Conservation (phyloP, 2,797 vertebrate genomes). For the Liasis olivaceus region DNA sequence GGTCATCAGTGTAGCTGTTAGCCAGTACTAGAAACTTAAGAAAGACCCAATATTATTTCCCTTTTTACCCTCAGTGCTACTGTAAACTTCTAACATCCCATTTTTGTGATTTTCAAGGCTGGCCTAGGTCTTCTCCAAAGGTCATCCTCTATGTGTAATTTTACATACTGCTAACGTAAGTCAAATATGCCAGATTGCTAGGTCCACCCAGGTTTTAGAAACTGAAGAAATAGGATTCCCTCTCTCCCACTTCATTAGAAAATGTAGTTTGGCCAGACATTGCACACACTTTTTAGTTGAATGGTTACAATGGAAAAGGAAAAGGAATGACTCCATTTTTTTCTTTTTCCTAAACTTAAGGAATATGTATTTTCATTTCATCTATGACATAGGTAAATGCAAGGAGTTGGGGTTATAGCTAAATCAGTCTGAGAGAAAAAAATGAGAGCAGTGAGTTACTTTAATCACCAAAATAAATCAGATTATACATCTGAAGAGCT, state of each 20-base stretch:
- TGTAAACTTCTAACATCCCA: background rate
- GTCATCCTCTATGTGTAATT: background rate
- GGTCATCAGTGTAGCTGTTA: background rate
- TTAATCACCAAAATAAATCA: background rate
- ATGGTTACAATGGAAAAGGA: background rate
- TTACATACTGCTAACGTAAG: background rate
- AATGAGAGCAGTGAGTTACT: background rate
- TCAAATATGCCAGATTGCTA: background rate
- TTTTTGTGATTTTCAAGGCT: background rate
- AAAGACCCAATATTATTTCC: background rate
- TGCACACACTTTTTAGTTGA: no score
- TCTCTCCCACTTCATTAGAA: background rate
- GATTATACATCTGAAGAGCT: background rate
- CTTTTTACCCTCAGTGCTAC: background rate
- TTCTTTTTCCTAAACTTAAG: background rate
- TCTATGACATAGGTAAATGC: background rate
- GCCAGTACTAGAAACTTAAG: background rate
- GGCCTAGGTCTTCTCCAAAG: background rate
- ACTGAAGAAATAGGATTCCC: background rate
- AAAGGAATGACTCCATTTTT: background rate
- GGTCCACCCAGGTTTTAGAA: background rate
- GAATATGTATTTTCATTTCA: background rate
- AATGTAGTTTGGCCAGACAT: background rate
- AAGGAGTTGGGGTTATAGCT: background rate
- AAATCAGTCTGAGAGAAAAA: background rate